These are phyloP conservation scores for Ptiloglossa arizonensis DNA, from an alignment of 1,140 invertebrate genomes.

Conservation along the genomic window DNA sequence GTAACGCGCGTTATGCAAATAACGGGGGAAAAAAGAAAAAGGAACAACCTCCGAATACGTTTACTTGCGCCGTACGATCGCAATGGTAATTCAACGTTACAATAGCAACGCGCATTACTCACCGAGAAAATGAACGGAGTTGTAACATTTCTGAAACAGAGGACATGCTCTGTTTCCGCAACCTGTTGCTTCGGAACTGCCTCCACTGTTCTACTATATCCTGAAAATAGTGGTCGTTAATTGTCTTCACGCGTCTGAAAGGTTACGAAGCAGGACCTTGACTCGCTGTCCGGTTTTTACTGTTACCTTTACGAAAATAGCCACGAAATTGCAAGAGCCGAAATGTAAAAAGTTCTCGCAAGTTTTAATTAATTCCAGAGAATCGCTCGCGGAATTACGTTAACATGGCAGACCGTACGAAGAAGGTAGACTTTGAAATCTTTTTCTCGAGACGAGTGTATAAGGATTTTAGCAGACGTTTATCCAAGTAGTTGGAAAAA, in stretches of 20 bases:
- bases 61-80: neutral
- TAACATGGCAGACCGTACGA: too few species aligned
- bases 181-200: neutral
- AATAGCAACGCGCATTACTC: neutral
- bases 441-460: too few species aligned
- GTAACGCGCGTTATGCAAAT: neutral
- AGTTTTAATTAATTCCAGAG: neutral
- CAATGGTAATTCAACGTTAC: neutral
- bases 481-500: too few species aligned
- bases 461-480: too few species aligned
- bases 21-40: too few species aligned
- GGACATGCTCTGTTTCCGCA: constrained; percentile 10
- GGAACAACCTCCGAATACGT: neutral
- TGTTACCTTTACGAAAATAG: constrained; percentile 27
- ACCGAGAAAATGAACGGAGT: neutral
- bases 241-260: neutral
- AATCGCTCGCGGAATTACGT: too few species aligned
- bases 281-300: constrained; percentile 24
- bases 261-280: constrained; percentile 3
- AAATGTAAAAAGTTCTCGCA: too few species aligned
- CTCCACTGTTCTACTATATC: neutral
- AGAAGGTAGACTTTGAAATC: too few species aligned
- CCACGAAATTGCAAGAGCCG: too few species aligned
- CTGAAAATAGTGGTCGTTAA: neutral
- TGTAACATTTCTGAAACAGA: neutral